phyloP scores from a whole-genome alignment of 2,888 invertebrate genomes.

The Drosophila infuscata region DNA sequence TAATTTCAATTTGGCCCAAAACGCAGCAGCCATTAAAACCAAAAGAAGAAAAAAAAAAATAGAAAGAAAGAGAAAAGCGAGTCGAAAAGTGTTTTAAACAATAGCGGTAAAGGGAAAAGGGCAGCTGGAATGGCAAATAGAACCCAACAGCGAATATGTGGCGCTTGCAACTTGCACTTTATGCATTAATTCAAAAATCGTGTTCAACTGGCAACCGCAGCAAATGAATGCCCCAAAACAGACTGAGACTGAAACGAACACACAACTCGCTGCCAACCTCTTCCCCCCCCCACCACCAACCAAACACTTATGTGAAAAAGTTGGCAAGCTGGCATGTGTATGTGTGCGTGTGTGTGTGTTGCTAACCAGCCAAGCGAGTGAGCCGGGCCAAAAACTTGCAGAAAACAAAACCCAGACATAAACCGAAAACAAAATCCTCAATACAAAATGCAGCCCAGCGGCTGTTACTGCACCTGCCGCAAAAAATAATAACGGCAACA shows the following conservation, averaged over 20 bases:
- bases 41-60: slow-evolving; percentile 1
- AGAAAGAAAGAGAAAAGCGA: background rate
- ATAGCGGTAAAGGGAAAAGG: background rate
- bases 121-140: slow-evolving; percentile 12
- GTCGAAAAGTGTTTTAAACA: slow-evolving; percentile 3
- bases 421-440: slow-evolving; percentile 14
- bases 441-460: slow-evolving; percentile 5
- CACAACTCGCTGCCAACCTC: background rate
- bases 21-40: slow-evolving; percentile 45
- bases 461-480: slow-evolving; percentile 39
- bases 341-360: slow-evolving; percentile 33
- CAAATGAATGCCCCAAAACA: slow-evolving; percentile 7
- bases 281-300: background rate
- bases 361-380: slow-evolving; percentile 43
- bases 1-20: slow-evolving; percentile 65
- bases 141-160: slow-evolving; percentile 23
- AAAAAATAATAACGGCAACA: background rate
- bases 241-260: background rate
- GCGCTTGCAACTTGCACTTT: slow-evolving; percentile 55
- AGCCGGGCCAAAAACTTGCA: slow-evolving; percentile 19
- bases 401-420: slow-evolving; percentile 20
- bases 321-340: slow-evolving; percentile 42
- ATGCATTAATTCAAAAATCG: slow-evolving; percentile 74
- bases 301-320: slow-evolving; percentile 27
- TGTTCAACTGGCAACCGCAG: slow-evolving; percentile 61